phyloP scores from a whole-genome alignment of 2,888 invertebrate genomes.

The Heliconius charithonia region DNA sequence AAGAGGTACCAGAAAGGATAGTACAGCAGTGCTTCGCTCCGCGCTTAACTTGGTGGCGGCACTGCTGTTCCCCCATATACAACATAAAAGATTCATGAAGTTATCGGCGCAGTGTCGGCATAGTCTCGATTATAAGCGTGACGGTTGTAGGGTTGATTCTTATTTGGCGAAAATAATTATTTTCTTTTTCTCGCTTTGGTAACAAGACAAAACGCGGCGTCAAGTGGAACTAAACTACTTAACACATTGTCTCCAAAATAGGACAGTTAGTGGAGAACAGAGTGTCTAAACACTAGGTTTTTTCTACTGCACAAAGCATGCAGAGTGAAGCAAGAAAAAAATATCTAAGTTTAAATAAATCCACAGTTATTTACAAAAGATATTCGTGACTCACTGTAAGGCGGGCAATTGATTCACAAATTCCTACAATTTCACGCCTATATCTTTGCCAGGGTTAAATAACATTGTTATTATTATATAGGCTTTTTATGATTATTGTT shows the following conservation, averaged over 20 bases:
- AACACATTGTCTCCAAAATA: not conserved
- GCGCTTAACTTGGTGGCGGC: too few species aligned
- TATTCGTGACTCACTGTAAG: not conserved
- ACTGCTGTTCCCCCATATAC: too few species aligned
- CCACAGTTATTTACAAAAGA: not conserved
- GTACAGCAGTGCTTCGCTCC: too few species aligned
- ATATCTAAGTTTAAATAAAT: not conserved
- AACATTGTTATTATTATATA: conserved; percentile 8
- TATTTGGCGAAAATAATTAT: not conserved
- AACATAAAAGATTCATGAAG: not conserved
- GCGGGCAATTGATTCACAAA: conserved; percentile 12
- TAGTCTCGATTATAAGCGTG: not conserved
- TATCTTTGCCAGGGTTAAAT: conserved; percentile 16
- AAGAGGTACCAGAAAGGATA: too few species aligned
- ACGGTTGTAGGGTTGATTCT: not conserved
- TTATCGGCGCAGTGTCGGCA: not conserved
- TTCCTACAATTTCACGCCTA: conserved; percentile 20
- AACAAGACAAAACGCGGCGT: too few species aligned
- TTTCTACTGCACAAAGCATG: not conserved
- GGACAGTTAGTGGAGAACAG: not conserved
- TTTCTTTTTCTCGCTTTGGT: not conserved
- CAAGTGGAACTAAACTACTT: not conserved
- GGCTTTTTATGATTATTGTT: not conserved
- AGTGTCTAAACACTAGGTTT: not conserved
- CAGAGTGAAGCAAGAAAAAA: not conserved